phyloP scores from a whole-genome alignment of 2,113 vertebrate species.

The Muntiacus reevesi region DNA sequence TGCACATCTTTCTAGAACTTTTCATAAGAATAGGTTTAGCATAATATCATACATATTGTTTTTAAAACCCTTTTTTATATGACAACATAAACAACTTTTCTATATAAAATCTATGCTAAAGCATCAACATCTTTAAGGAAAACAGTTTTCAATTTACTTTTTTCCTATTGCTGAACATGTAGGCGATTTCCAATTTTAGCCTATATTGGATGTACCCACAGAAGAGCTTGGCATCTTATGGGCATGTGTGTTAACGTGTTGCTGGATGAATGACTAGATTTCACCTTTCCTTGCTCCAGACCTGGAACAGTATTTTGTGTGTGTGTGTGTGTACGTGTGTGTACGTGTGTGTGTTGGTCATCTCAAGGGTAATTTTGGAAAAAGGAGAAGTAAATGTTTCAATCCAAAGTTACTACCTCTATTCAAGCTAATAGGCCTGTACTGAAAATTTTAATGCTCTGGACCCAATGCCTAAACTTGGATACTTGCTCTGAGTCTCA shows the following conservation, averaged over 20 bases:
- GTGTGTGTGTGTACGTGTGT: neutral
- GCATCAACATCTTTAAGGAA: neutral
- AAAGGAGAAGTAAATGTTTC: neutral
- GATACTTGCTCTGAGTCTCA: neutral
- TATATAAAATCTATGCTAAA: neutral
- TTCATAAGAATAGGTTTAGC: neutral
- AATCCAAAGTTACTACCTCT: neutral
- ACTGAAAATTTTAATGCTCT: neutral
- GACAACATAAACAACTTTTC: neutral
- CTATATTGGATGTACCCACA: neutral
- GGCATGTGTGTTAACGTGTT: neutral
- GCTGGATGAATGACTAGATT: neutral
- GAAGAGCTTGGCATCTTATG: neutral
- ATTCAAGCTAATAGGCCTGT: neutral
- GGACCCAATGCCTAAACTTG: neutral
- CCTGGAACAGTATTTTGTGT: neutral
- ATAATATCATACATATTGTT: neutral
- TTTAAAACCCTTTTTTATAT: neutral
- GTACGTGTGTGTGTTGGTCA: accelerated
- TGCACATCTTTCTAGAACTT: neutral
- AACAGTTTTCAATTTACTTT: neutral
- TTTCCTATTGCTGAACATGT: neutral
- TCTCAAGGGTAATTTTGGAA: neutral
- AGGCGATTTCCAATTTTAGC: neutral
- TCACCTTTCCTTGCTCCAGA: neutral